Conservation (phyloP, 2,888 invertebrate species). For the Melolontha melolontha region DNA sequence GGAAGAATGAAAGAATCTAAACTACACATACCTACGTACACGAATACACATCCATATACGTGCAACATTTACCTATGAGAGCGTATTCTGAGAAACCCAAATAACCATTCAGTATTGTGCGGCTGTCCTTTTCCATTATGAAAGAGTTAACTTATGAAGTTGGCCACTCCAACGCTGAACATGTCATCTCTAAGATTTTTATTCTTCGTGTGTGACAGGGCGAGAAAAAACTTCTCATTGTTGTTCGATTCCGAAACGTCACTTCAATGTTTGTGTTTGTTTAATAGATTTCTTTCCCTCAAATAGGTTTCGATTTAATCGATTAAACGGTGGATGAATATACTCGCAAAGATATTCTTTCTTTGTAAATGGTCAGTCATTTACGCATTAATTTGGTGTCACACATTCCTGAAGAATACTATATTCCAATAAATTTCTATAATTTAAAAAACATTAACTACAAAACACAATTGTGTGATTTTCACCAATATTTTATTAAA, state of each 20-base stretch:
- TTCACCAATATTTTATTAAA: too few relatives aligned
- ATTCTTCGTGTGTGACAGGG: conserved; percentile 41
- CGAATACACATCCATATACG: not conserved
- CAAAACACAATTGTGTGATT: too few relatives aligned
- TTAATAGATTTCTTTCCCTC: conserved; percentile 38
- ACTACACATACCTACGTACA: conserved; percentile 2
- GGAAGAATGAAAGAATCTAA: conserved; percentile 22
- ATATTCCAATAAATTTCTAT: too few relatives aligned
- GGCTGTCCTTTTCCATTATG: conserved; percentile 38
- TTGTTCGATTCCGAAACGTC: conserved; percentile 31
- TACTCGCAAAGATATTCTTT: not conserved
- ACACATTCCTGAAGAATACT: too few relatives aligned
- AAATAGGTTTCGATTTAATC: conserved; percentile 32
- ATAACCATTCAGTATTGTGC: conserved; percentile 35
- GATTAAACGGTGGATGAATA: conserved; percentile 19
- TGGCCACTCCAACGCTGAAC: conserved; percentile 41
- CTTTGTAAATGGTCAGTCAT: too few relatives aligned
- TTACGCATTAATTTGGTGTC: too few relatives aligned
- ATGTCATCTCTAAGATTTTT: conserved; percentile 40
- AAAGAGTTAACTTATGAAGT: conserved; percentile 43
- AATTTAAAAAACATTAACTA: too few relatives aligned
- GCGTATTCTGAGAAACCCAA: conserved; percentile 31
- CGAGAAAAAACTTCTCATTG: conserved; percentile 41
- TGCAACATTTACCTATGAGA: conserved; percentile 28
- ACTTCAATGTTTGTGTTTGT: conserved; percentile 34